Evolutionary conservation across 2,888 invertebrate species (phyloP), one percentile per base, ranked within the genome.

Genomic region (Piscicola geometra): DNA sequence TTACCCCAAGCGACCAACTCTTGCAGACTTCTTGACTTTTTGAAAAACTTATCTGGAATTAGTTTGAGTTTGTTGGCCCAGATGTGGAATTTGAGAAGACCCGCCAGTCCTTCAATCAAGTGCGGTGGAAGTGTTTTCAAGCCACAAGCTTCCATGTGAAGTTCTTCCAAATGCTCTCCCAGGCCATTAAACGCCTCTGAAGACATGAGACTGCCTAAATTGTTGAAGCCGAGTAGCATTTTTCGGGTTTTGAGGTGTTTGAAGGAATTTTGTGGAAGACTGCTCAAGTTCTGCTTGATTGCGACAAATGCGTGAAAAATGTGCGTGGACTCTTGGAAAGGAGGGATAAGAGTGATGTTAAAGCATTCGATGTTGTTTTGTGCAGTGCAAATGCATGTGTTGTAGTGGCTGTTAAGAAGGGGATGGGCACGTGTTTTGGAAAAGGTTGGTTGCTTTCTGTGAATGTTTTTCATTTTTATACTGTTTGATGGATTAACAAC

Each of bases 1-100:
- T 80, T 80, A 12, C 79, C 80, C 80, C 80, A 80, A 12, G 80
- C 75, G 32, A 71, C 60, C 30, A 80, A 75, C 32, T 80, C 79
- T 3, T 68, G 36, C 60, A 80, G 68, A 5, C 76, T 71, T 0
- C 47, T 56, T 5, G 76, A 52, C 52, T 76, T 74, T 28, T 76
- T 70, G 71, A 80, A 80, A 47, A 79, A 76, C 12, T 70, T 73
- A 1, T 47, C 32, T 18, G 79, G 79, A 2, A 80, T 75, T 41
- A 36, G 36, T 9, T 73, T 2, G n/a, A 80, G 75, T 25, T 75
- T 56, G 76, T 80, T 80, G 41, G 77, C 76, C 79, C 79, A 80
- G 33, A 80, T 75, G 68, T 80, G 77, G n/a, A 80, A 70, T 21
- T 64, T 35, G 9, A 50, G 64, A 32, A 80, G 76, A n/a, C 75